phyloP scores from a whole-genome alignment of 2,113 vertebrate genomes.

The Xiphias gladius region DNA sequence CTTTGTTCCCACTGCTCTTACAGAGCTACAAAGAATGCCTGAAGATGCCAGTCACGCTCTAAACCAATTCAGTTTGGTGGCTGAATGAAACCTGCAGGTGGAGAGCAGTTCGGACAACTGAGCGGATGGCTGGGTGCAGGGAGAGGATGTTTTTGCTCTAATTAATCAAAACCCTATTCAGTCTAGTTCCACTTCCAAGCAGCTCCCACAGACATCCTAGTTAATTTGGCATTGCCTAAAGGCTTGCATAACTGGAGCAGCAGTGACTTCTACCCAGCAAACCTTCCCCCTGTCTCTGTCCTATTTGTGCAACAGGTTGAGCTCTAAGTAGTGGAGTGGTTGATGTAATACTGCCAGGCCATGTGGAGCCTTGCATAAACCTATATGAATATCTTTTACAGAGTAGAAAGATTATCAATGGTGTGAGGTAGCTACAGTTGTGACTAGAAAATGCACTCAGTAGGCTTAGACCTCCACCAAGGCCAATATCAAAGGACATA shows the following conservation, averaged over 20 bases:
- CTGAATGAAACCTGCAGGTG: constrained; percentile 63
- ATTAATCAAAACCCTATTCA: constrained; percentile 68
- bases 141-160: constrained; percentile 65
- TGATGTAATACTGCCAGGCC: background rate
- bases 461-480: too few relatives aligned
- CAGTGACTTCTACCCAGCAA: constrained; percentile 41
- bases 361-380: too few relatives aligned
- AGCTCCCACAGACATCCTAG: constrained; percentile 45
- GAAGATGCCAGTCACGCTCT: constrained; percentile 58
- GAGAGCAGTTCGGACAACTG: constrained; percentile 20
- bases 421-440: too few relatives aligned
- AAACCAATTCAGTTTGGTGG: constrained; percentile 29
- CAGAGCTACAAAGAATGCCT: constrained; percentile 40
- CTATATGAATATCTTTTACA: too few relatives aligned
- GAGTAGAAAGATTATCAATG: too few relatives aligned
- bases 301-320: constrained; percentile 36
- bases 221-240: constrained; percentile 49
- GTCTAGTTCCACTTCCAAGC: constrained; percentile 44
- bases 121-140: constrained; percentile 22
- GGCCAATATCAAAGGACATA: too few relatives aligned
- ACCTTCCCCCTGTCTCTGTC: constrained; percentile 18
- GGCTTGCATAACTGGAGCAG: constrained; percentile 68
- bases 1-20: constrained; percentile 61
- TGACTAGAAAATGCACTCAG: too few relatives aligned
- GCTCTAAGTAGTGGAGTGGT: background rate